These are phyloP conservation scores for Heterodera carotae DNA, from an alignment of 1,140 invertebrate genomes.

Conservation along the genomic window DNA sequence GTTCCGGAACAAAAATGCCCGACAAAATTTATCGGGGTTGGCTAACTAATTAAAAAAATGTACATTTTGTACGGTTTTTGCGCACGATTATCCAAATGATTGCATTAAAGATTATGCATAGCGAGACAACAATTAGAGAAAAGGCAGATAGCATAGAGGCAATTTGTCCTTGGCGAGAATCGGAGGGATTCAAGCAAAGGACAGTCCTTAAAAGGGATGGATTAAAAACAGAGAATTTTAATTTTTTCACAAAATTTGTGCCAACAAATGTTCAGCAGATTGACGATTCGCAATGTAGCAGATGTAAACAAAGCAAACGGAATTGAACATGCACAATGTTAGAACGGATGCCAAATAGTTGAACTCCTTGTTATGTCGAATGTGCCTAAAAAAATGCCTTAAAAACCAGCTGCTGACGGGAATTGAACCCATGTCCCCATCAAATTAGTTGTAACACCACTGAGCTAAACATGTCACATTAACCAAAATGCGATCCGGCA, in stretches of 20 bases:
- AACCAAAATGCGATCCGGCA: too few species aligned
- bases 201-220: neutral
- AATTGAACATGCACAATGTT: neutral
- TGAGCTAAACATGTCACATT: too few species aligned
- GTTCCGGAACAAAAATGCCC: too few species aligned
- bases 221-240: too few species aligned
- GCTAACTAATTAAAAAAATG: too few species aligned
- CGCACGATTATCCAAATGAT: neutral
- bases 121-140: neutral
- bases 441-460: too few species aligned
- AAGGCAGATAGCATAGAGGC: neutral
- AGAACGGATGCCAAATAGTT: neutral
- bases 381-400: neutral
- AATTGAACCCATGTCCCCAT: too few species aligned
- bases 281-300: neutral
- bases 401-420: too few species aligned
- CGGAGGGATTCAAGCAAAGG: neutral
- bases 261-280: neutral
- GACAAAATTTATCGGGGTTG: too few species aligned
- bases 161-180: neutral
- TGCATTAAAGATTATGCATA: neutral
- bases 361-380: neutral
- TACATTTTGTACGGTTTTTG: neutral
- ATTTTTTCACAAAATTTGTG: neutral
- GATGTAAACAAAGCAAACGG: neutral